Base-by-base conservation (phyloP, 2,113 vertebrate species). In the Peromyscus polionotus region DNA sequence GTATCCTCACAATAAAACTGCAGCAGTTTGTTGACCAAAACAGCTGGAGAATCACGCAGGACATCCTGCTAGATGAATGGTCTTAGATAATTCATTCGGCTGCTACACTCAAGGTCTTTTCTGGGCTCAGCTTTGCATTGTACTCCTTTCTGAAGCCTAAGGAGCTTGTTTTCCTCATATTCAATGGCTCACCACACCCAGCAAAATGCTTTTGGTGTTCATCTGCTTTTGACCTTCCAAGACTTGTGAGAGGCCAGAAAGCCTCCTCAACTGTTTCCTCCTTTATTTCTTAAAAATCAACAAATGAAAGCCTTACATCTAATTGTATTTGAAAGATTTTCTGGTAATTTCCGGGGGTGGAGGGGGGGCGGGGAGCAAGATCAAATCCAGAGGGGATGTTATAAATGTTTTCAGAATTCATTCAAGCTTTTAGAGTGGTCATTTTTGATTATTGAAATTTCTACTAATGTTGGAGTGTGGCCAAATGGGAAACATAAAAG, bases 361-460 rank as follows among this genome's bases (percentile, higher is more conserved):
- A 1, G 1, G 45, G 5, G 45, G 8, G 51, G n/a, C n/a, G n/a
- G n/a, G n/a, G n/a, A n/a, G 7, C 57, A 85, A 86, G 51, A 10
- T 79, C 89, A 90, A 96, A 80, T 76, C 13, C 57, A 36, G 26
- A 36, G 22, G 9, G 7, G 3, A 17, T 9, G 3, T 83, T 86
- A n/a, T 48, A 65, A 84, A 95, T 13, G 0, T 92, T 96, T 90
- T 76, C 33, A 96, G 70, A 87, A 33, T 70, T n/a, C 28, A 13
- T 93, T 77, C 28, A 6, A 3, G 26, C 6, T 81, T 86, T 48
- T n/a, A 61, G 1, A 7, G 19, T 65, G 72, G 24, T 76, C 2
- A 3, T 83, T 87, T 79, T 93, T 70, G 48, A 81, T 80, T 28
- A 42, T 16, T 73, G 8, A 73, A 73, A 70, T 63, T 84, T 48